These are phyloP conservation scores for Enteromius thamalakanensis DNA, from an alignment of 2,797 vertebrate species.

Conservation along the genomic window DNA sequence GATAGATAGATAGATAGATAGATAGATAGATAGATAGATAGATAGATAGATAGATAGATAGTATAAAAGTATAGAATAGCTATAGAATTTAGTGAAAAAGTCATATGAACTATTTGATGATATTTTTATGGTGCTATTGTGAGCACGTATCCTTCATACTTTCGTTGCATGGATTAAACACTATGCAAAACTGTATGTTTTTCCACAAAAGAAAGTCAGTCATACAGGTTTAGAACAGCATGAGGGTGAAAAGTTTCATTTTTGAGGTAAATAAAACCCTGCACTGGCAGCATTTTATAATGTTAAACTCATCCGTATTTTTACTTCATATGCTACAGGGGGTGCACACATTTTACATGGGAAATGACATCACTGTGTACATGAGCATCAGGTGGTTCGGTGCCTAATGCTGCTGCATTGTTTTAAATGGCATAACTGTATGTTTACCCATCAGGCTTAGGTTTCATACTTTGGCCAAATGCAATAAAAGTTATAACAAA, in stretches of 20 bases:
- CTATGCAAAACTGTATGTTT: neutral
- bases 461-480: slow-evolving; percentile 78
- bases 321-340: slow-evolving; percentile 63
- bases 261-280: neutral
- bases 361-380: slow-evolving; percentile 88
- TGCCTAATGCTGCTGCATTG: slow-evolving; percentile 82
- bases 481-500: slow-evolving; percentile 80
- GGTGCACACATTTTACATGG: slow-evolving; percentile 82
- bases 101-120: neutral
- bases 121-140: no score
- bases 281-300: slow-evolving; percentile 30
- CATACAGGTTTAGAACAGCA: neutral
- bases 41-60: neutral
- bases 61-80: no score
- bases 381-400: slow-evolving; percentile 77
- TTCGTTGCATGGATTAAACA: neutral
- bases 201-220: neutral
- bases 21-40: neutral
- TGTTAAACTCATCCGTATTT: slow-evolving; percentile 65
- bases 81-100: neutral
- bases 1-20: neutral
- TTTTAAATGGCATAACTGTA: slow-evolving; percentile 82
- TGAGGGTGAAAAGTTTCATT: neutral
- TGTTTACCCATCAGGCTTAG: slow-evolving; percentile 79
- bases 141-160: neutral